phyloP scores from a whole-genome alignment of 1,140 invertebrate species.

The Bombus difficillimus region DNA sequence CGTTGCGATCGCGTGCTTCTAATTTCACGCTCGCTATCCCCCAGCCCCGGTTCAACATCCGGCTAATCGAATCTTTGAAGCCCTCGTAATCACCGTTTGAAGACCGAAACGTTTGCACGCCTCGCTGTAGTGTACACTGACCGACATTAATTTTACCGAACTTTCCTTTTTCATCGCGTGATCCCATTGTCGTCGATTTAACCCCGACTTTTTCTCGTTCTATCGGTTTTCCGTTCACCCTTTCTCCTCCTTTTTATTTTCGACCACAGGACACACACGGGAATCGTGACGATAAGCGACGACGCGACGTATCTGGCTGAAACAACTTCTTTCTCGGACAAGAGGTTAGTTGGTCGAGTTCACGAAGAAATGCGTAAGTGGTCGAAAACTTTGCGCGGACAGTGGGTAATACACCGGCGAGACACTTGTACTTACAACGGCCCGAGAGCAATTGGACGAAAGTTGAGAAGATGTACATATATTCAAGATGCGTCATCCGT shows the following conservation, averaged over 20 bases:
- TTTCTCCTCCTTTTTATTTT: background rate
- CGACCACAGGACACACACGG: background rate
- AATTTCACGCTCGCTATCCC: conserved; percentile 72
- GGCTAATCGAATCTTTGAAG: conserved; percentile 67
- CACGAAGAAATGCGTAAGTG: background rate
- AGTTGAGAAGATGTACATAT: conserved; percentile 30
- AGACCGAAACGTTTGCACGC: conserved; percentile 49
- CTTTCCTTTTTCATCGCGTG: conserved; percentile 35
- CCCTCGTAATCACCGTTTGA: conserved; percentile 64
- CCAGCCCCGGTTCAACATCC: conserved; percentile 57
- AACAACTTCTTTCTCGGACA: background rate
- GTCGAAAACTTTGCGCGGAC: background rate
- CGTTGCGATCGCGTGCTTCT: conserved; percentile 75
- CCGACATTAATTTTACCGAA: conserved; percentile 53
- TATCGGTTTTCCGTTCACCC: background rate
- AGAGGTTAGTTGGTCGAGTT: background rate
- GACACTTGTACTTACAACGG: background rate
- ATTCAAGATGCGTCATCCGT: conserved; percentile 9
- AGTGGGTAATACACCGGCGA: background rate
- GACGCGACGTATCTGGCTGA: background rate
- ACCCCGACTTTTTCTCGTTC: background rate
- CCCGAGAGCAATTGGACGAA: background rate
- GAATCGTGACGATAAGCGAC: background rate
- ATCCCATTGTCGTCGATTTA: background rate
- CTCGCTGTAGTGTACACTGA: conserved; percentile 43